phyloP scores from a whole-genome alignment of 2,797 vertebrate species.

The Myotis myotis region DNA sequence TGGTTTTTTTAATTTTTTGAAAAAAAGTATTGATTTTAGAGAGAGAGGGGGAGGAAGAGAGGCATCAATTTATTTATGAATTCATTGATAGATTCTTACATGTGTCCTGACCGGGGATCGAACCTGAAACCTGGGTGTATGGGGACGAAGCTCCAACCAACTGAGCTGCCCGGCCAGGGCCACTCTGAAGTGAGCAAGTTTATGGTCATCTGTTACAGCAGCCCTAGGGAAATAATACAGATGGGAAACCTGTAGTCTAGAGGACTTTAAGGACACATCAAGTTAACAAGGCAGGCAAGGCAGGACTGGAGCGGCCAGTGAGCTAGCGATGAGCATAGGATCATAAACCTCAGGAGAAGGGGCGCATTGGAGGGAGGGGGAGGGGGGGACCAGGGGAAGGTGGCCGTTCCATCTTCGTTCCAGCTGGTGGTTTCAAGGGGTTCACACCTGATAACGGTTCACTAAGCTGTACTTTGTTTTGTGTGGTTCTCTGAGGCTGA shows the following conservation, averaged over 20 bases:
- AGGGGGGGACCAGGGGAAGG: background rate
- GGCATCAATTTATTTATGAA: too few species aligned
- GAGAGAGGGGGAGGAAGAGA: too few species aligned
- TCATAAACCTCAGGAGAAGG: background rate
- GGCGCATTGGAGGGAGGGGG: background rate
- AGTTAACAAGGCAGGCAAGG: background rate
- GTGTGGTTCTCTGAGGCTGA: background rate
- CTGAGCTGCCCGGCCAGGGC: too few species aligned
- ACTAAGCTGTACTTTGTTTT: background rate
- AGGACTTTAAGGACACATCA: background rate
- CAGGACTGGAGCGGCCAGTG: fast-evolving
- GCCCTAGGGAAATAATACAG: too few species aligned
- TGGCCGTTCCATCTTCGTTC: background rate
- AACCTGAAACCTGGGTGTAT: too few species aligned
- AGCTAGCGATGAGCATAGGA: background rate
- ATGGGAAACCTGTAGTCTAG: background rate
- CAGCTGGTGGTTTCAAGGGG: background rate
- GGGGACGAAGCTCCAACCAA: too few species aligned
- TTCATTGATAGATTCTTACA: too few species aligned
- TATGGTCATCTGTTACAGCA: too few species aligned
- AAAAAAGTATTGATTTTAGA: too few species aligned
- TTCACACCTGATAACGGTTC: background rate
- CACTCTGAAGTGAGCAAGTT: too few species aligned
- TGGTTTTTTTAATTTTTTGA: too few species aligned
- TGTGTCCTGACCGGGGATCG: too few species aligned